A percentile compares a stretch with the other conserved stretches of the same genome.
phyloP scores from a whole-genome alignment of 2,888 invertebrate species.

The Leucophenga montana region DNA sequence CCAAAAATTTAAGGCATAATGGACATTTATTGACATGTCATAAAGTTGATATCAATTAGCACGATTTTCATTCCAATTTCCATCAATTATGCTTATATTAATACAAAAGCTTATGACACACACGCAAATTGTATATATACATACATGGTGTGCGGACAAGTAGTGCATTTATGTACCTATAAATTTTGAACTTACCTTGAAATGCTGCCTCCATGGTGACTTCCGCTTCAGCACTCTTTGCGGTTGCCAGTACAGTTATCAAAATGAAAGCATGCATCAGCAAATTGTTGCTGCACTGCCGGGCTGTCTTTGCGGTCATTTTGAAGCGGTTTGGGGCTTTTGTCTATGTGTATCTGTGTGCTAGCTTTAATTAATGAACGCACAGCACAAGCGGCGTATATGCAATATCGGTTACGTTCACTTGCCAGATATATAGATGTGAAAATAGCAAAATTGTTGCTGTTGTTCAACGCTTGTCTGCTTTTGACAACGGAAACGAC shows the following conservation, averaged over 20 bases:
- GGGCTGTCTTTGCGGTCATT: slow-evolving; percentile 39
- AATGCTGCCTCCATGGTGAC: slow-evolving; percentile 76
- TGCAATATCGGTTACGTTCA: neutral
- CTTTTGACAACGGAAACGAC: no score
- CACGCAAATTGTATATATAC: neutral
- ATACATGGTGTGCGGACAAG: neutral
- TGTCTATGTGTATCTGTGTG: slow-evolving; percentile 8
- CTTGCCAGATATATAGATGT: neutral
- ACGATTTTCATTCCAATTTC: slow-evolving; percentile 38
- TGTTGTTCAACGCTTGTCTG: slow-evolving; percentile 3
- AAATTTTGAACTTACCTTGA: slow-evolving; percentile 74
- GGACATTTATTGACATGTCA: slow-evolving; percentile 52
- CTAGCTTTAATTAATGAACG: slow-evolving; percentile 26
- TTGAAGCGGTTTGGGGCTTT: slow-evolving; percentile 19
- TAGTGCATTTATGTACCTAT: neutral
- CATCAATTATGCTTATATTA: slow-evolving; percentile 43
- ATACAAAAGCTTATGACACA: neutral
- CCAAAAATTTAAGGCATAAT: slow-evolving; percentile 30
- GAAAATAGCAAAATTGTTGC: slow-evolving; percentile 6
- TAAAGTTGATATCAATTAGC: slow-evolving; percentile 34
- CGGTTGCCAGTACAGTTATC: slow-evolving; percentile 66
- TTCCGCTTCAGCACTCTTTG: slow-evolving; percentile 70
- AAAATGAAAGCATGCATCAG: slow-evolving; percentile 69
- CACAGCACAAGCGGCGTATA: slow-evolving; percentile 17
- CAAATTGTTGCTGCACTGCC: slow-evolving; percentile 54